Conservation (phyloP, 2,888 invertebrate species). For the Sycophila texana region DNA sequence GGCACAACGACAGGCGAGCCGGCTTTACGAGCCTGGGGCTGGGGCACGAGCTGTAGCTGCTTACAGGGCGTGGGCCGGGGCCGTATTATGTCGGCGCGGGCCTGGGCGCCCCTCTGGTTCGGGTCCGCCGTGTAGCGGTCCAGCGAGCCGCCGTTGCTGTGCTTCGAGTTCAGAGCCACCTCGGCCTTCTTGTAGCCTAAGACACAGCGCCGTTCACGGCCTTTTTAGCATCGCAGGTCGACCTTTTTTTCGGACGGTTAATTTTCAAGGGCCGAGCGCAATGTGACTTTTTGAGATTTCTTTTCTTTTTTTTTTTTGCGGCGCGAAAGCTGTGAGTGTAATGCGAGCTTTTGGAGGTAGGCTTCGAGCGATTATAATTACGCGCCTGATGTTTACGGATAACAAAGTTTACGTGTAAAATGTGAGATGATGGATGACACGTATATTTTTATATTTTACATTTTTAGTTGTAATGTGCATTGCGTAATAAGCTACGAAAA, state of each 20-base stretch:
- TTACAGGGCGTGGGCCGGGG: slow-evolving; percentile 82
- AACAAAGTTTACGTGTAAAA: no score
- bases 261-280: not conserved
- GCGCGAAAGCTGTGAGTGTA: no score
- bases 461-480: no score
- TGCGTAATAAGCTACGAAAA: no score
- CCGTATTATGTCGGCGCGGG: slow-evolving; percentile 86
- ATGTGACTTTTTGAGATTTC: no score
- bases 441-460: no score
- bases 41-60: slow-evolving; percentile 63
- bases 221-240: not conserved
- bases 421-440: no score
- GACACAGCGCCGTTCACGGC: not conserved
- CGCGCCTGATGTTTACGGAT: no score
- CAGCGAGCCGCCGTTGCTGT: slow-evolving; percentile 76
- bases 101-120: slow-evolving; percentile 82
- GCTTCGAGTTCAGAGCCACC: slow-evolving; percentile 69
- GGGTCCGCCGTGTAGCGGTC: slow-evolving; percentile 89
- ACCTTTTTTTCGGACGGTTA: not conserved
- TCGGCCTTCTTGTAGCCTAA: slow-evolving; percentile 74
- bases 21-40: slow-evolving; percentile 19
- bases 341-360: no score
- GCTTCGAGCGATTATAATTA: no score
- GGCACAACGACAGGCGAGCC: slow-evolving; percentile 69
- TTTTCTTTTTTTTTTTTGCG: no score